Percentiles rank a stretch among this genome's conserved stretches.
These are phyloP conservation scores for Megastigmus dorsalis DNA, from an alignment of 2,888 invertebrate genomes.

Conservation along the genomic window DNA sequence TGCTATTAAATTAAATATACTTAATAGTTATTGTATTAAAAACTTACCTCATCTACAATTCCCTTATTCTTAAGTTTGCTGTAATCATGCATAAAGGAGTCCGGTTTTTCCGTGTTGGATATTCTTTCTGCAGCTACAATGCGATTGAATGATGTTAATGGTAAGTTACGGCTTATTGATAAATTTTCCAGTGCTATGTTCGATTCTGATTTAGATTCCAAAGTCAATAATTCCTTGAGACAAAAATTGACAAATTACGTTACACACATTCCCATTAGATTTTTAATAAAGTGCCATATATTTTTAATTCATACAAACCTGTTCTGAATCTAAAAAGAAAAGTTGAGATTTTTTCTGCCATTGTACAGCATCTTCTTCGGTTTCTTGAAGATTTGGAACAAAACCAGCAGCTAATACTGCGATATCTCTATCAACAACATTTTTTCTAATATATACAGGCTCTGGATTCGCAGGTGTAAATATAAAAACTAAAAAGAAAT, in stretches of 20 bases:
- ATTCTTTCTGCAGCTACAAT: constrained; percentile 72
- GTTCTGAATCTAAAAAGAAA: constrained; percentile 79
- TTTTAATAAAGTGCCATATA: constrained; percentile 6
- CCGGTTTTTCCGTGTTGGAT: constrained; percentile 61
- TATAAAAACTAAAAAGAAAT: constrained; percentile 77
- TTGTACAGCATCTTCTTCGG: constrained; percentile 57
- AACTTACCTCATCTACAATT: constrained; percentile 75
- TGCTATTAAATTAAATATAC: constrained; percentile 4
- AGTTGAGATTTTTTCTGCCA: constrained; percentile 81
- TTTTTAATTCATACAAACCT: constrained; percentile 72
- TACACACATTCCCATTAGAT: too few relatives aligned
- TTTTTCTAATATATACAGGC: constrained; percentile 76
- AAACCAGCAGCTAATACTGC: constrained; percentile 76
- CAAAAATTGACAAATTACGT: constrained; percentile 8
- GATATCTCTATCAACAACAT: constrained; percentile 74
- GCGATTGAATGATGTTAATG: constrained; percentile 75
- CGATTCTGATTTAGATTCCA: constrained; percentile 73
- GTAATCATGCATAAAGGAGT: constrained; percentile 68
- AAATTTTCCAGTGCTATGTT: constrained; percentile 71
- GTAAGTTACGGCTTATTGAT: constrained; percentile 67
- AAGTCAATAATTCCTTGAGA: constrained; percentile 75
- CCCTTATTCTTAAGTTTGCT: constrained; percentile 72
- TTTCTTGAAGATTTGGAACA: constrained; percentile 76
- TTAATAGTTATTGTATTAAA: neutral
- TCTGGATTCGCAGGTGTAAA: constrained; percentile 79